Conservation (phyloP, 2,797 vertebrate species). For the Megaceryle alcyon region DNA sequence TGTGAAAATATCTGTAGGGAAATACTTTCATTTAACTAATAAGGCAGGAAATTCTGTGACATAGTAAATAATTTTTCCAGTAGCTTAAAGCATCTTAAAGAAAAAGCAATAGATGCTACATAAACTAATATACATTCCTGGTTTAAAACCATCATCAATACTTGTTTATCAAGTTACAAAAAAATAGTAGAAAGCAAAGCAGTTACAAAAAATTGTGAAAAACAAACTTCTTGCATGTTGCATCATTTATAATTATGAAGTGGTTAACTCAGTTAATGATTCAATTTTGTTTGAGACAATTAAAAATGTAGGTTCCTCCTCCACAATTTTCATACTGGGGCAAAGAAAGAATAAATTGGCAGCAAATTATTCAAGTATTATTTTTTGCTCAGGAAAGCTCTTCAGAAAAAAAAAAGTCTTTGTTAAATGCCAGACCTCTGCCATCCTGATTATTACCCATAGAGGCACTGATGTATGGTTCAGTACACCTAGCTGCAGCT, state of each 20-base stretch:
- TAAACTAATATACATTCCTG: slow-evolving; percentile 1
- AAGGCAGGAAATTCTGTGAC: slow-evolving; percentile 34
- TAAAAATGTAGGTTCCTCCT: background rate
- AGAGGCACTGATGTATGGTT: background rate
- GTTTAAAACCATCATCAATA: slow-evolving; percentile 25
- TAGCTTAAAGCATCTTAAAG: slow-evolving; percentile 12
- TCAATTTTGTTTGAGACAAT: background rate
- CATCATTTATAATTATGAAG: background rate
- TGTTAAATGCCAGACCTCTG: background rate
- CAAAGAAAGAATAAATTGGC: background rate
- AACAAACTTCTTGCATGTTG: background rate
- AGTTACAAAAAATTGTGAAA: background rate
- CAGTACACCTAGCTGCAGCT: background rate
- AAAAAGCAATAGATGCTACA: slow-evolving; percentile 8
- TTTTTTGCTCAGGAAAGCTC: background rate
- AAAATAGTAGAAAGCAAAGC: background rate
- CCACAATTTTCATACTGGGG: background rate
- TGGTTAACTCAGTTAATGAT: background rate
- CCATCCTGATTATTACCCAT: background rate
- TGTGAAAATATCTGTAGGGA: slow-evolving; percentile 51
- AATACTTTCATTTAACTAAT: slow-evolving; percentile 50
- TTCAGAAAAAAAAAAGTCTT: background rate
- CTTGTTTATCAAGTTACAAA: background rate
- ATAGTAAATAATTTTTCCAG: slow-evolving; percentile 31
- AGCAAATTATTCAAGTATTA: background rate